phyloP scores from a whole-genome alignment of 2,113 vertebrate genomes.

The Sceloporus tristichus region DNA sequence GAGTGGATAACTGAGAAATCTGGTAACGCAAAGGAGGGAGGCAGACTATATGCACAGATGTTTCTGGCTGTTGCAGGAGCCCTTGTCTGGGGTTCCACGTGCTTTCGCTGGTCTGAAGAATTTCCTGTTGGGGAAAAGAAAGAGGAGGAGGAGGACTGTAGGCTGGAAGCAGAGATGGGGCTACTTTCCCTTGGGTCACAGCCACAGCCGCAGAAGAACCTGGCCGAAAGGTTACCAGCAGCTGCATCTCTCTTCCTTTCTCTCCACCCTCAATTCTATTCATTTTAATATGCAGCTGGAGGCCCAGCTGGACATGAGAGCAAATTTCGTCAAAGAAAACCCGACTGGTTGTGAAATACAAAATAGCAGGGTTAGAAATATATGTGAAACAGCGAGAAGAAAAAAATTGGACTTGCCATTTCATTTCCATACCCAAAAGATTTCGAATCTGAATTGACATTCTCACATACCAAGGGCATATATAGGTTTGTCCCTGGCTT shows the following conservation, averaged over 20 bases:
- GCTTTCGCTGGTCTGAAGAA: slow-evolving; percentile 49
- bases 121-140: slow-evolving; percentile 13
- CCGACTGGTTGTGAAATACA: too few species aligned
- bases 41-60: background rate
- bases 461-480: too few species aligned
- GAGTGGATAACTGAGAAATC: background rate
- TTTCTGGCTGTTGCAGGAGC: slow-evolving; percentile 33
- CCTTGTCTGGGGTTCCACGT: slow-evolving; percentile 42
- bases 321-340: background rate
- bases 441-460: too few species aligned
- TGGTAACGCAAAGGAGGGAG: slow-evolving; percentile 31
- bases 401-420: too few species aligned
- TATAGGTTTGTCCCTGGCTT: too few species aligned
- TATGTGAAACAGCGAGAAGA: too few species aligned
- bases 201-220: background rate
- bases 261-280: background rate
- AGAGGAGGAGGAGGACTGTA: too few species aligned
- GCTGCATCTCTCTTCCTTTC: slow-evolving; percentile 9
- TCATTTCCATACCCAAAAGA: too few species aligned
- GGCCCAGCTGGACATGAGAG: background rate
- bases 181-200: too few species aligned
- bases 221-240: slow-evolving; percentile 40
- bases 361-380: background rate
- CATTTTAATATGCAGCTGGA: background rate
- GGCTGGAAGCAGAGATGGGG: too few species aligned